phyloP scores from a whole-genome alignment of 2,797 vertebrate species.

The Mycteria americana region DNA sequence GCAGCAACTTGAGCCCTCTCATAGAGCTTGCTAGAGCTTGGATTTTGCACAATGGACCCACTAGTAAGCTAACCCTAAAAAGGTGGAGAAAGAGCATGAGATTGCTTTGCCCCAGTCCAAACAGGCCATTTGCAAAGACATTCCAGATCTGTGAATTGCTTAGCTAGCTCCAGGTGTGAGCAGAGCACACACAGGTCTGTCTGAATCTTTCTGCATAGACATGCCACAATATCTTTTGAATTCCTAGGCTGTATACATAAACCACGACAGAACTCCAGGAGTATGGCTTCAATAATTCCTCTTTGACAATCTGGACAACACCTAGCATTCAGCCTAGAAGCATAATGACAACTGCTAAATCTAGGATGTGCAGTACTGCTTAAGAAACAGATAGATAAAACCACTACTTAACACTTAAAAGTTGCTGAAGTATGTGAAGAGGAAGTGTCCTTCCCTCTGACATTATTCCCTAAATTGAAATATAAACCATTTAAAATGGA shows the following conservation, averaged over 20 bases:
- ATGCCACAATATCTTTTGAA: neutral
- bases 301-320: neutral
- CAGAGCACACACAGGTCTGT: neutral
- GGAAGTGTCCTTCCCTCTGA: neutral
- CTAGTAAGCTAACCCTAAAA: neutral
- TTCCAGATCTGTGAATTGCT: neutral
- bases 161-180: neutral
- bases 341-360: neutral
- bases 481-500: neutral
- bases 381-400: neutral
- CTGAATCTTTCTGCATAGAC: neutral
- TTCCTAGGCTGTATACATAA: neutral
- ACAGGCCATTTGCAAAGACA: neutral
- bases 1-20: neutral
- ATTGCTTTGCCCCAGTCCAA: neutral
- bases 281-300: neutral
- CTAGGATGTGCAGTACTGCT: neutral
- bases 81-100: neutral
- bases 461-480: neutral
- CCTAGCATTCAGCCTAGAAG: neutral
- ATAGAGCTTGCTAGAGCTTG: neutral
- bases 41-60: neutral
- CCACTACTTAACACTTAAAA: neutral
- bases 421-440: neutral
- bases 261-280: neutral